Base-by-base conservation (phyloP, 2,797 vertebrate genomes). In the Danio jaintianensis region DNA sequence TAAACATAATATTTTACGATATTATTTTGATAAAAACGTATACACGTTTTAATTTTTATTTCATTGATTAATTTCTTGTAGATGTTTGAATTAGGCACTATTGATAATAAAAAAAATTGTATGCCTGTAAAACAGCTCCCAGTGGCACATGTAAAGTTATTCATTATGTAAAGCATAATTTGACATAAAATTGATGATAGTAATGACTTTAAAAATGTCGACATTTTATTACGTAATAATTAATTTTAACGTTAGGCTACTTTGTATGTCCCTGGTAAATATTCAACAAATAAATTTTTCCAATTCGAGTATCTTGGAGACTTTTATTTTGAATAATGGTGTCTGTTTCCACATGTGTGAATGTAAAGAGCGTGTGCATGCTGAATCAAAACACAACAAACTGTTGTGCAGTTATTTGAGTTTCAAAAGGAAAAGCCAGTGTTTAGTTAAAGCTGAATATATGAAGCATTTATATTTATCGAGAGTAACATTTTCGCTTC, bases 281-380 rank as follows among this genome's bases (percentile, higher is more conserved):
- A 29, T 29, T 29, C 1, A 29, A 29, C n/a, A n/a, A n/a, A 47
- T n/a, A n/a, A 47, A 47, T 40, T 5, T 10, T 71, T 22, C 10
- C 70, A 15, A 12, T 3, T 42, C 1, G 10, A 12, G 5, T 9
- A 22, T 67, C 22, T 45, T 0, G 2, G 0, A 40, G 47, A 53
- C 77, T 55, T 79, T 79, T 79, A 79, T 63, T 71, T 63, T 79
- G 77, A 79, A 62, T 8, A 50, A 16, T 8, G 5, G 47, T 47
- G 15, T 45, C 20, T 43, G 67, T 71, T 43, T 16, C 22, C 36
- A 43, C 45, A 79, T 62, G 56, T 53, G n/a, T 11, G 38, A 73
- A 59, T 45, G 5, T 59, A 11, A 53, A 45, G 22, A 10, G 9
- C 38, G 16, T 58, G 16, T 43, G 56, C 13, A 6, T 18, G 38